Evolutionary conservation across 2,888 invertebrate species (phyloP).

Genomic region (Cryptops parisi): DNA sequence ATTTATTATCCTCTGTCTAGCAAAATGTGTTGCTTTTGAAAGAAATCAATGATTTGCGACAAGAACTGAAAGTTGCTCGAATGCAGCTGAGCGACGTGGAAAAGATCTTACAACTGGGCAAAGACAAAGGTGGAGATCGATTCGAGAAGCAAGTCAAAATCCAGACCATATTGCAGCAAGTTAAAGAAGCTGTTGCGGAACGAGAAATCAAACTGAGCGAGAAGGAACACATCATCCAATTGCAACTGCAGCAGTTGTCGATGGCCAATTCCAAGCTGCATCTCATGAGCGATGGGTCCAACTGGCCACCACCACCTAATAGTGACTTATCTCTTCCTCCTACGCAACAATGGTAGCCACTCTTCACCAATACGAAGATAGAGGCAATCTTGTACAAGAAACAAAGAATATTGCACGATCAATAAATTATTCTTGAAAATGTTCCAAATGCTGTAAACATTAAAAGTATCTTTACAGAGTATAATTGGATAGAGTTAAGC

Average conservation of each 20-base stretch:
- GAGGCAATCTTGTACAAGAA: too few relatives aligned
- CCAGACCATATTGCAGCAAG: constrained; percentile 33
- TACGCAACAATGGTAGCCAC: too few relatives aligned
- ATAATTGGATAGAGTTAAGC: too few relatives aligned
- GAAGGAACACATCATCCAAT: constrained; percentile 34
- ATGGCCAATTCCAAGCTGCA: constrained; percentile 16
- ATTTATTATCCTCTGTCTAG: constrained; percentile 30
- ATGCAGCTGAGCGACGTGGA: constrained; percentile 55
- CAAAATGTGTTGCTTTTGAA: constrained; percentile 62
- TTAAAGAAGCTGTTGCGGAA: background rate
- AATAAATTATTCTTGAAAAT: too few relatives aligned
- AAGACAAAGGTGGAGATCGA: constrained; percentile 42
- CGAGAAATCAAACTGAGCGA: constrained; percentile 23
- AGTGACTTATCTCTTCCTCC: too few relatives aligned
- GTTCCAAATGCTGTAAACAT: too few relatives aligned
- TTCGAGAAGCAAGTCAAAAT: constrained; percentile 48
- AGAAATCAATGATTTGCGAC: constrained; percentile 60
- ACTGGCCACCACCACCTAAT: too few relatives aligned
- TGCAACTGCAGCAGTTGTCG: constrained; percentile 36
- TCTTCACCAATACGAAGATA: too few relatives aligned
- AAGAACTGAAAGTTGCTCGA: constrained; percentile 49
- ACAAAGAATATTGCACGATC: too few relatives aligned
- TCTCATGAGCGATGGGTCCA: too few relatives aligned
- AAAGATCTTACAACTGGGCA: constrained; percentile 48
- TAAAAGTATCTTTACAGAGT: too few relatives aligned